Evolutionary conservation across 2,888 invertebrate genomes (phyloP), one percentile per base, ranked within the genome.

Genomic region (Resseliella maxima): DNA sequence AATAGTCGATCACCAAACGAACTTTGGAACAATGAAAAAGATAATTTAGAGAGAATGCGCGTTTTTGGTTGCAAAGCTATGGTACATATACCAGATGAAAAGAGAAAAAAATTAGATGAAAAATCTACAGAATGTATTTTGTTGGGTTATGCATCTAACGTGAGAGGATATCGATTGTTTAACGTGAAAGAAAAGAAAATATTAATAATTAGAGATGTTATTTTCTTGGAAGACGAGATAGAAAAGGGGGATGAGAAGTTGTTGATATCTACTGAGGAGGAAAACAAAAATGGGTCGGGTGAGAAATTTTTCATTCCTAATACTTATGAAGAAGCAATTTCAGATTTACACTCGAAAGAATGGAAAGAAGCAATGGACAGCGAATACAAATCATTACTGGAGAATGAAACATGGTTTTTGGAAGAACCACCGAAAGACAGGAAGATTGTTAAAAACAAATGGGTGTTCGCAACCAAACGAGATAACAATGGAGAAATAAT

Each of bases 61-160:
- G 88, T 89, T 46, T 91, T 92, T 89, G 91, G 91, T 15, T 88
- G 88, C n/a, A 85, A 88, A n/a, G n/a, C n/a, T n/a, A n/a, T n/a
- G n/a, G 89, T 88, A 8, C 89, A 90, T 85, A 87, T 90, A 72
- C 89, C 90, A 0, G 89, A 90, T 86, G 87, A 89, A 86, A 89
- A 88, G 83, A 86, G 89, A 81, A 54, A 31, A 41, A 90, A 90
- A 87, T 89, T 88, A 88, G 89, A 90, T 87, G 83, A 88, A 0
- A 90, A 90, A 87, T 87, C 89, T 85, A 87, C 87, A 27, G 88
- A 88, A 86, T 87, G 88, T 41, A 88, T 89, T n/a, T 89, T 90
- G 54, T 88, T 90, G 54, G 90, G 90, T 5, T 90, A 90, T 86
- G 88, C 88, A 87, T 89, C 89, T 24, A 59, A 88, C 31, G 87